These are phyloP conservation scores for Epinephelus awoara DNA, from an alignment of 2,797 vertebrate genomes.

Conservation along the genomic window DNA sequence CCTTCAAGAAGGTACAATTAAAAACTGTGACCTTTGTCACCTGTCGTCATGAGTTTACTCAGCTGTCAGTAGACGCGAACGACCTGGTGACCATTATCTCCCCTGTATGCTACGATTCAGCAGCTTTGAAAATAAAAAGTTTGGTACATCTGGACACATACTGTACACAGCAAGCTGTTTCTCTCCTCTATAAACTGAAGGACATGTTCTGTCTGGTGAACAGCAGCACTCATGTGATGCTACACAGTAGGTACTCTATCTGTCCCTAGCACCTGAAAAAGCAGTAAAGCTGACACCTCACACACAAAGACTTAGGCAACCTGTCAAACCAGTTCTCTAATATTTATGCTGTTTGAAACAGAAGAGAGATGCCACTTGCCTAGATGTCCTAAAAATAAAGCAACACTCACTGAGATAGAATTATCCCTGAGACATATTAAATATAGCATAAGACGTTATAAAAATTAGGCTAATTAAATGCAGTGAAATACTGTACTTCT, in stretches of 20 bases:
- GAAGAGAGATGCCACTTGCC: conserved; percentile 42
- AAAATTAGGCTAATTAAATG: conserved; percentile 19
- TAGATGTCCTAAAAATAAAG: conserved; percentile 6
- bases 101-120: neutral
- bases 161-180: neutral
- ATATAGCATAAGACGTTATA: neutral
- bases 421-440: conserved; percentile 22
- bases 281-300: conserved; percentile 34
- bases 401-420: conserved; percentile 13
- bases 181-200: neutral
- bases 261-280: conserved; percentile 1
- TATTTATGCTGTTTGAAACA: conserved; percentile 22
- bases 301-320: conserved; percentile 18
- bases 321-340: conserved; percentile 26
- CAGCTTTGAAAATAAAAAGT: conserved; percentile 4
- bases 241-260: conserved; percentile 10
- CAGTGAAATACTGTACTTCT: conserved; percentile 6
- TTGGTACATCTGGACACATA: conserved; percentile 1
- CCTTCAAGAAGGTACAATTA: conserved; percentile 35
- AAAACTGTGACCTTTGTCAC: conserved; percentile 39
- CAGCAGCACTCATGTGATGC: conserved; percentile 17
- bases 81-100: neutral
- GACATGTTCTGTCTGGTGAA: conserved; percentile 16
- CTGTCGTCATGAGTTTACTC: conserved; percentile 27
- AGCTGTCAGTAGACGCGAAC: conserved; percentile 7